Percentiles rank a stretch among this genome's conserved stretches.
Conservation (phyloP, 2,797 vertebrate species). For the Hafferia zeledoni region DNA sequence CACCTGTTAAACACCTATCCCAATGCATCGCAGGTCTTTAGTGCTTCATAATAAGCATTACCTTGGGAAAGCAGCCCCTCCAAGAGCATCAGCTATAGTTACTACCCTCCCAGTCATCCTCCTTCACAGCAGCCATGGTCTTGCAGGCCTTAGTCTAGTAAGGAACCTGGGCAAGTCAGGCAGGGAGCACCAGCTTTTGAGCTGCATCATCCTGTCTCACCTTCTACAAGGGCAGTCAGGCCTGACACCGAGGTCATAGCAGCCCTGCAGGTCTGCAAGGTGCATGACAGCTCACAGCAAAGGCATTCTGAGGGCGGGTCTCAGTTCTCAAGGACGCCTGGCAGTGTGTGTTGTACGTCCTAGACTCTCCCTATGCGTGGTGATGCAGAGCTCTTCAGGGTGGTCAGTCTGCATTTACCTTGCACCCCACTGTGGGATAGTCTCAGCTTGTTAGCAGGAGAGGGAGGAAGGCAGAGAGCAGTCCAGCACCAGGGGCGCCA, state of each 20-base stretch:
- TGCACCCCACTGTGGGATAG: not conserved
- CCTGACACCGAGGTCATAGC: accelerated
- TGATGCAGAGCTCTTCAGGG: not conserved
- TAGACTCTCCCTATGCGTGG: not conserved
- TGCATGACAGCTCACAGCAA: not conserved
- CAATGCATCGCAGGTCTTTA: not conserved
- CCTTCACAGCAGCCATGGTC: not conserved
- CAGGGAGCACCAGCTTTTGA: not conserved
- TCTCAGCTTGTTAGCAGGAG: not conserved
- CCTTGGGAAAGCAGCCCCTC: not conserved
- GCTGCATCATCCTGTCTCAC: not conserved
- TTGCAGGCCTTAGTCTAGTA: not conserved
- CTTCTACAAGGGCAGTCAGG: not conserved
- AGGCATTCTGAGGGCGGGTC: not conserved
- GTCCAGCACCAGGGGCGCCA: not conserved
- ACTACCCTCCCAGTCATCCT: not conserved
- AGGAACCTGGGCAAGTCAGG: not conserved
- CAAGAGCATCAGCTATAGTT: not conserved
- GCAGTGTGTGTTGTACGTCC: accelerated
- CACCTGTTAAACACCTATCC: not conserved
- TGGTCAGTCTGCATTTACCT: not conserved
- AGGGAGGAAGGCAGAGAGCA: not conserved
- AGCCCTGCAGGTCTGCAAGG: not conserved
- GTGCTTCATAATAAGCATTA: not conserved
- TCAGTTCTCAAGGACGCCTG: accelerated